Percentiles rank a stretch among this genome's conserved stretches.
Conservation (phyloP, 2,113 vertebrate genomes). For the Puntigrus tetrazona region DNA sequence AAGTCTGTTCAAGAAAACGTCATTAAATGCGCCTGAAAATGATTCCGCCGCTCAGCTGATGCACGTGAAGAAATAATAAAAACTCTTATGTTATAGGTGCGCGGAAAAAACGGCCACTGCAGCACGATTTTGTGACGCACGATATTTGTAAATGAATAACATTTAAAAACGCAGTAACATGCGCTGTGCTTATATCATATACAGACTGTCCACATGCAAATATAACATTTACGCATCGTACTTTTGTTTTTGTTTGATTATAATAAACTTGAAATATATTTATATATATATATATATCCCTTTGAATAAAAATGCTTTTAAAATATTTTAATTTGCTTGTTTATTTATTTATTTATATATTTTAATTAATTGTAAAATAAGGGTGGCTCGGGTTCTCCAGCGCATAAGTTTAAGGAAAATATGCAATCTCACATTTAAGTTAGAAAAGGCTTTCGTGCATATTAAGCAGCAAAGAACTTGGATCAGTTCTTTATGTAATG, state of each 20-base stretch:
- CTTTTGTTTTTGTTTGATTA: background rate
- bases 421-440: background rate
- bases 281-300: too few relatives aligned
- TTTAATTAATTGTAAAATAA: background rate
- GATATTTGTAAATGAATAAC: background rate
- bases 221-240: background rate
- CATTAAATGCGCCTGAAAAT: constrained; percentile 7
- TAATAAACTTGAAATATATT: background rate
- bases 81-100: background rate
- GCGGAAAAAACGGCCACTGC: background rate
- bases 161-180: background rate
- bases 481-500: constrained; percentile 11
- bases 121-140: background rate
- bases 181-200: background rate
- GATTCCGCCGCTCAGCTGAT: background rate
- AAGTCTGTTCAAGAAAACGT: background rate
- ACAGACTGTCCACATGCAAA: background rate
- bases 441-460: background rate
- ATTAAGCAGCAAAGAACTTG: background rate
- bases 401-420: background rate
- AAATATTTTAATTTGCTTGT: background rate
- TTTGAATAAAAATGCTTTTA: background rate
- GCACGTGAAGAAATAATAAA: background rate
- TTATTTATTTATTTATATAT: background rate
- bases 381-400: background rate